phyloP scores from a whole-genome alignment of 2,888 invertebrate genomes.

The Mesorhabditis sp. region DNA sequence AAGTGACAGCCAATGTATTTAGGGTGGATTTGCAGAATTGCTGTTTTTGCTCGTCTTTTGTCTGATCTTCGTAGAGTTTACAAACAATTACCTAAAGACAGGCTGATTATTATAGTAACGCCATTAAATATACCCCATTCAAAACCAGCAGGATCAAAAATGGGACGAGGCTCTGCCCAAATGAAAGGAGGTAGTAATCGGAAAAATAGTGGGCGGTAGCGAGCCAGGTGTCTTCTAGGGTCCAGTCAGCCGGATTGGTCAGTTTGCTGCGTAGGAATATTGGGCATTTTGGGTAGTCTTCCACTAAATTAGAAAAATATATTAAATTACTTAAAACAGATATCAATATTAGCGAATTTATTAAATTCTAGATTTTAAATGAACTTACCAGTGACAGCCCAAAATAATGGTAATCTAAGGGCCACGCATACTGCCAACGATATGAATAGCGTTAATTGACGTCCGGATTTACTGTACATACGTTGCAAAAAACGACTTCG shows the following conservation, averaged over 20 bases:
- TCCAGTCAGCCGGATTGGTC: slow-evolving; percentile 21
- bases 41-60: not conserved
- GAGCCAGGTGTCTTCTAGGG: not conserved
- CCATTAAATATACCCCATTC: slow-evolving; percentile 27
- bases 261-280: slow-evolving; percentile 48
- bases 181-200: slow-evolving; percentile 50
- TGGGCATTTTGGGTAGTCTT: slow-evolving; percentile 42
- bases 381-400: not conserved
- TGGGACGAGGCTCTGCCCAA: slow-evolving; percentile 53
- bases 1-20: slow-evolving; percentile 4
- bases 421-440: not conserved
- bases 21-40: slow-evolving; percentile 2
- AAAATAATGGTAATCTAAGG: not conserved
- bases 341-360: not conserved
- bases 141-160: slow-evolving; percentile 46
- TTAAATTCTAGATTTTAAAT: no score
- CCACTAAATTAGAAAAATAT: slow-evolving; percentile 16
- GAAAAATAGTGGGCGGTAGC: slow-evolving; percentile 35
- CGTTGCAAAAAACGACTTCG: slow-evolving; percentile 10
- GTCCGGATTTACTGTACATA: not conserved
- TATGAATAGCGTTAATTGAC: not conserved
- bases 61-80: slow-evolving; percentile 4
- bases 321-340: not conserved
- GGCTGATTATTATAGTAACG: not conserved
- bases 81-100: not conserved